These are phyloP conservation scores for Trissolcus basalis DNA, from an alignment of 1,140 invertebrate genomes.

Conservation along the genomic window DNA sequence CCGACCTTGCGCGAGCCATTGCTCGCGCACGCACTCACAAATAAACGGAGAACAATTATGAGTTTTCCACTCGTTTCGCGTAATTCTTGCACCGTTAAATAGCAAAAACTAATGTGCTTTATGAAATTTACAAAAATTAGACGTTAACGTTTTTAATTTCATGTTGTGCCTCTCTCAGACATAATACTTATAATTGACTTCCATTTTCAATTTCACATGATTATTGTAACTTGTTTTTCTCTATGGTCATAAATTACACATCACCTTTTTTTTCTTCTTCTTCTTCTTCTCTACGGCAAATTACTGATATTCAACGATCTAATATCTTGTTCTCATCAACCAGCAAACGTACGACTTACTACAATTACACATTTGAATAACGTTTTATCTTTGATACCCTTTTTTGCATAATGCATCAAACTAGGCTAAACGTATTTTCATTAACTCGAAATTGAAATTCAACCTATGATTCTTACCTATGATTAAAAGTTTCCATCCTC, in stretches of 20 bases:
- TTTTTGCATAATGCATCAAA: too few species aligned
- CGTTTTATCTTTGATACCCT: too few species aligned
- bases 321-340: too few species aligned
- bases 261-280: too few species aligned
- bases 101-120: constrained; percentile 47
- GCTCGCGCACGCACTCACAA: constrained; percentile 45
- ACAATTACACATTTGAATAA: too few species aligned
- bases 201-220: constrained; percentile 14
- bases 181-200: constrained; percentile 28
- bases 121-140: constrained; percentile 41
- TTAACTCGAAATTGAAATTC: too few species aligned
- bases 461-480: too few species aligned
- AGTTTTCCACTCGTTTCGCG: constrained; percentile 45
- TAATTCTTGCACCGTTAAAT: constrained; percentile 42
- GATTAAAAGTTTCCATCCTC: too few species aligned
- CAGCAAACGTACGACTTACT: too few species aligned
- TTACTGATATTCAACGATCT: too few species aligned
- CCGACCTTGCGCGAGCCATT: constrained; percentile 55
- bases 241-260: background rate
- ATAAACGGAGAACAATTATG: constrained; percentile 57
- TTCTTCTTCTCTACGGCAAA: too few species aligned
- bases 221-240: constrained; percentile 1
- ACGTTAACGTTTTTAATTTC: constrained; percentile 30
- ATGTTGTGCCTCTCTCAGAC: background rate
- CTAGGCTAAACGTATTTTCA: too few species aligned